Percentiles rank a stretch among this genome's conserved stretches.
phyloP scores from a whole-genome alignment of 1,140 invertebrate genomes.

The Drosophila novamexicana region DNA sequence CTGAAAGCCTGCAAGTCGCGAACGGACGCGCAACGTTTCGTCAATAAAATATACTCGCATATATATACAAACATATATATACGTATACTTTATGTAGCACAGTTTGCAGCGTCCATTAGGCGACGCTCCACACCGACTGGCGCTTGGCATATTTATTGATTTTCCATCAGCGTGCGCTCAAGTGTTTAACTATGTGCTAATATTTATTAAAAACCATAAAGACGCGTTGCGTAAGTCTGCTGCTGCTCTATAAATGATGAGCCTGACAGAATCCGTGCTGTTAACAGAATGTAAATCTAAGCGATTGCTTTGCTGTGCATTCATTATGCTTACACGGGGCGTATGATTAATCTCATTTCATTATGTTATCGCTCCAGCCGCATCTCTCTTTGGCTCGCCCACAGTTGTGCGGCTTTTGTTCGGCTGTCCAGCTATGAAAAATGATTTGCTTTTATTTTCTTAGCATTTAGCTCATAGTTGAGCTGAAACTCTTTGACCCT shows the following conservation, averaged over 20 bases:
- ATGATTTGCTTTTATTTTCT: slow-evolving; percentile 64
- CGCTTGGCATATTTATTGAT: slow-evolving; percentile 61
- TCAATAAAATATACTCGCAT: slow-evolving; percentile 63
- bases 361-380: slow-evolving; percentile 69
- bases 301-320: slow-evolving; percentile 36
- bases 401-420: slow-evolving; percentile 37
- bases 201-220: slow-evolving; percentile 77
- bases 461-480: slow-evolving; percentile 44
- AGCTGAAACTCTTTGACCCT: slow-evolving; percentile 35
- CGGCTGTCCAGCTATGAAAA: slow-evolving; percentile 65
- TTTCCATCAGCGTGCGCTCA: slow-evolving; percentile 74
- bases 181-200: slow-evolving; percentile 80
- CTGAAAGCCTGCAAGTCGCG: slow-evolving; percentile 10
- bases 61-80: neutral
- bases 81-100: slow-evolving; percentile 20
- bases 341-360: slow-evolving; percentile 81
- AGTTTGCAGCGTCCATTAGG: slow-evolving; percentile 50
- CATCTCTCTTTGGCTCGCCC: slow-evolving; percentile 29
- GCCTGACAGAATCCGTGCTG: slow-evolving; percentile 13
- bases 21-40: slow-evolving; percentile 59
- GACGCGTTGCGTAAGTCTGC: slow-evolving; percentile 51
- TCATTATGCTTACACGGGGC: slow-evolving; percentile 57
- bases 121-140: slow-evolving; percentile 3
- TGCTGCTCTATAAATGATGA: slow-evolving; percentile 45
- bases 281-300: slow-evolving; percentile 44